These are phyloP conservation scores for Lepidiolamprologus cunningtoni DNA, from an alignment of 2,113 vertebrate species.

Conservation along the genomic window DNA sequence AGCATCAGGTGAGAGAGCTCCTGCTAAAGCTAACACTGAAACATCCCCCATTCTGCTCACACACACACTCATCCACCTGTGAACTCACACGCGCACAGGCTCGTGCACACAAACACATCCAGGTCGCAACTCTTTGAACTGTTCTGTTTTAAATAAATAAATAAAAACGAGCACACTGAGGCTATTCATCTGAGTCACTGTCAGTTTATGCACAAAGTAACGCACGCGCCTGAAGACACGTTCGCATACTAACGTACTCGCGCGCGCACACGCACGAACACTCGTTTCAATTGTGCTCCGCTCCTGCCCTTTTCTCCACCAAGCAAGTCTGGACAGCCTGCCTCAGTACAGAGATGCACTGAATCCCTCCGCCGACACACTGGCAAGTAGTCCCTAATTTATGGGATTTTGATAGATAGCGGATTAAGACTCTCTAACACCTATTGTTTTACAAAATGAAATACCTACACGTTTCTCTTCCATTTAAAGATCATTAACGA, in stretches of 20 bases:
- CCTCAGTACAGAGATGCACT: conserved; percentile 67
- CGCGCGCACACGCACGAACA: background rate
- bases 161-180: background rate
- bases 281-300: background rate
- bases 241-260: background rate
- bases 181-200: conserved; percentile 17
- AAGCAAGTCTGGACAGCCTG: conserved; percentile 71
- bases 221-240: background rate
- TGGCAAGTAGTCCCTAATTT: conserved; percentile 67
- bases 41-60: background rate
- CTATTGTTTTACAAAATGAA: background rate
- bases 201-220: background rate
- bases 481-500: background rate
- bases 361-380: conserved; percentile 70
- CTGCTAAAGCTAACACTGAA: background rate
- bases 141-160: background rate
- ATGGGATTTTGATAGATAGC: conserved; percentile 36
- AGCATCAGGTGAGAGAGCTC: conserved; percentile 40
- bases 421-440: conserved; percentile 6
- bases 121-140: background rate
- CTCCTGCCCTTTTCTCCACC: conserved; percentile 32
- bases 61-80: background rate
- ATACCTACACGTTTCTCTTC: rapidly evolving
- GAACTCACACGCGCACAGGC: background rate
- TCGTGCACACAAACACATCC: background rate